These are phyloP conservation scores for Magallana nippona DNA, from an alignment of 2,888 invertebrate species.

Conservation along the genomic window DNA sequence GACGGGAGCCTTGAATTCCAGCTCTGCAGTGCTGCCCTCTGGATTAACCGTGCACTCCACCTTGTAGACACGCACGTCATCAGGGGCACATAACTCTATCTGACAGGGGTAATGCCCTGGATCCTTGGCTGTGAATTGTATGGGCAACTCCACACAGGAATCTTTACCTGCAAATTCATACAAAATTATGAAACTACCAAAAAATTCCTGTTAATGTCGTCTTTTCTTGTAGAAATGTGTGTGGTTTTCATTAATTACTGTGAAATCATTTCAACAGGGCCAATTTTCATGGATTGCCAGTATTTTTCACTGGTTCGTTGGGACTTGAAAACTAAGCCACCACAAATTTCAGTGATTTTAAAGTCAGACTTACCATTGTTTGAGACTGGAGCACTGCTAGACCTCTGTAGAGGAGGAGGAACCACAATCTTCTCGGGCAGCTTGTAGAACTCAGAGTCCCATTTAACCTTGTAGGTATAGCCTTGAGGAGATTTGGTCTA, in stretches of 20 bases:
- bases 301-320: too few relatives aligned
- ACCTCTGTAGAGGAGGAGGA: slow-evolving; percentile 56
- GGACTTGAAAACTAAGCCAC: too few relatives aligned
- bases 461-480: slow-evolving; percentile 69
- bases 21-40: slow-evolving; percentile 75
- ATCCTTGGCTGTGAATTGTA: slow-evolving; percentile 74
- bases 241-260: too few relatives aligned
- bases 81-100: slow-evolving; percentile 71
- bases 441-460: slow-evolving; percentile 72
- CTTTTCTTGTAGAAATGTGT: too few relatives aligned
- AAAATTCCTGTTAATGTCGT: too few relatives aligned
- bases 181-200: too few relatives aligned
- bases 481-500: slow-evolving; percentile 59
- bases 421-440: slow-evolving; percentile 70
- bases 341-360: too few relatives aligned
- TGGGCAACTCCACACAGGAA: slow-evolving; percentile 72
- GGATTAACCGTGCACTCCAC: slow-evolving; percentile 79
- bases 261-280: too few relatives aligned
- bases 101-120: slow-evolving; percentile 77
- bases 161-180: slow-evolving; percentile 44
- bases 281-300: too few relatives aligned
- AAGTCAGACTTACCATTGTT: slow-evolving; percentile 31
- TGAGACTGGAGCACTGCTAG: slow-evolving; percentile 60
- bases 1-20: slow-evolving; percentile 77
- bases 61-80: slow-evolving; percentile 77